Conservation (phyloP, 1,140 invertebrate species). For the Cepaea nemoralis region DNA sequence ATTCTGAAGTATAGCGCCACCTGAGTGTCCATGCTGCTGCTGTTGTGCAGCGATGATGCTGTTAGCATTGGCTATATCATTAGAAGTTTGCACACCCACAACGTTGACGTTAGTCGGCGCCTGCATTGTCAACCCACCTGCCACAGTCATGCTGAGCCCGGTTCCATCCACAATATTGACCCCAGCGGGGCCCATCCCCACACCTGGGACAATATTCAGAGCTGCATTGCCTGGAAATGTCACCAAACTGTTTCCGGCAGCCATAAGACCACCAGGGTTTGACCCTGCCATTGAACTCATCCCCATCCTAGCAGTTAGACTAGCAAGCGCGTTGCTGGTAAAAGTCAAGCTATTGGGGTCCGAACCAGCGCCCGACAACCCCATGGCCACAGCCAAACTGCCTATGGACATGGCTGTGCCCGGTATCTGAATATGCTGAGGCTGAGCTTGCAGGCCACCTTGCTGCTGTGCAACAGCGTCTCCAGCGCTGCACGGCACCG, state of each 20-base stretch:
- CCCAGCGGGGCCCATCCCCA: conserved; percentile 12
- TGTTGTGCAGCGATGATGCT: conserved; percentile 8
- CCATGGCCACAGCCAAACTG: conserved; percentile 38
- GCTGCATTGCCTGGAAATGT: conserved; percentile 30
- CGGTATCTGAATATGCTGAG: conserved; percentile 39
- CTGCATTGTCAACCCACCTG: conserved; percentile 20
- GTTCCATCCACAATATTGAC: conserved; percentile 34
- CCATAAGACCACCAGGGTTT: conserved; percentile 26
- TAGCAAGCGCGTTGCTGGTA: conserved; percentile 37
- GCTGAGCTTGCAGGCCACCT: neutral
- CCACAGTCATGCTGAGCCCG: conserved; percentile 29
- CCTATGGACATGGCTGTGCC: conserved; percentile 36
- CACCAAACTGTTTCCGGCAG: conserved; percentile 34
- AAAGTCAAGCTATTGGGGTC: conserved; percentile 37
- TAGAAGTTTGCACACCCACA: conserved; percentile 10
- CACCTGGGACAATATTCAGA: conserved; percentile 34
- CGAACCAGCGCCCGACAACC: conserved; percentile 19
- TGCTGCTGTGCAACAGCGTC: conserved; percentile 11
- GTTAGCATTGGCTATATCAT: neutral
- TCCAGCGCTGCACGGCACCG: conserved; percentile 22
- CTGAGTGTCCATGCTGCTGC: neutral
- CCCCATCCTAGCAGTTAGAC: conserved; percentile 30
- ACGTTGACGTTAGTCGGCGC: neutral
- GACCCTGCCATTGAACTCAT: conserved; percentile 37
- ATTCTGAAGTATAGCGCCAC: conserved; percentile 14